phyloP scores from a whole-genome alignment of 2,888 invertebrate genomes.

The Chymomyza amoena region DNA sequence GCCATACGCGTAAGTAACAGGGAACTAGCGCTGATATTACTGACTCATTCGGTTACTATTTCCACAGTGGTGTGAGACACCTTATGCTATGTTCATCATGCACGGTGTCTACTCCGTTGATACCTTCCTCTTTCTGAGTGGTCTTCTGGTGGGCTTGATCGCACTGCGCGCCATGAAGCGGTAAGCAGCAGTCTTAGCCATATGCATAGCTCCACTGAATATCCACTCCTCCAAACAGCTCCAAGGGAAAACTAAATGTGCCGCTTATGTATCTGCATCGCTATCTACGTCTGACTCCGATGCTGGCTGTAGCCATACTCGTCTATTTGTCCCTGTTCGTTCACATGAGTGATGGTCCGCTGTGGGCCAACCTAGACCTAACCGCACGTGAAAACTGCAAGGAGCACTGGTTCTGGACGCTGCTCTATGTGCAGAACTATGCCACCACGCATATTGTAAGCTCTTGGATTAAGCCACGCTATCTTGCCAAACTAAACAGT shows the following conservation, averaged over 20 bases:
- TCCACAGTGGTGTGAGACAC: constrained; percentile 57
- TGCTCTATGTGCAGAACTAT: constrained; percentile 80
- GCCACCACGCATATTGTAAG: constrained; percentile 66
- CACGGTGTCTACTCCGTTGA: constrained; percentile 81
- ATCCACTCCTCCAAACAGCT: constrained; percentile 27
- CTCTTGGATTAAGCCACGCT: background rate
- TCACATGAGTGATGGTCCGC: constrained; percentile 80
- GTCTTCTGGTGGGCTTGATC: constrained; percentile 79
- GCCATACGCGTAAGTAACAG: constrained; percentile 35
- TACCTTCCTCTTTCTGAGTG: constrained; percentile 82
- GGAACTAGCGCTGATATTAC: background rate
- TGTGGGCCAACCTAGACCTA: constrained; percentile 71
- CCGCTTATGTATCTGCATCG: constrained; percentile 77
- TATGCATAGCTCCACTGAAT: no score
- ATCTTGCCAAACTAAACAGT: background rate
- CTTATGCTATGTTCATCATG: constrained; percentile 63
- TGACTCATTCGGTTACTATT: background rate
- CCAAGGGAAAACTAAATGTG: constrained; percentile 73
- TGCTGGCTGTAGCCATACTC: constrained; percentile 79
- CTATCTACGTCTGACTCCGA: constrained; percentile 80
- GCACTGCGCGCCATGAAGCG: constrained; percentile 64
- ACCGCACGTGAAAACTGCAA: constrained; percentile 65
- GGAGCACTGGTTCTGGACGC: constrained; percentile 78
- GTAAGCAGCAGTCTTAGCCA: constrained; percentile 46
- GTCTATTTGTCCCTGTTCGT: constrained; percentile 79